These are phyloP conservation scores for Eupithecia inturbata DNA, from an alignment of 2,888 invertebrate species.

Conservation along the genomic window DNA sequence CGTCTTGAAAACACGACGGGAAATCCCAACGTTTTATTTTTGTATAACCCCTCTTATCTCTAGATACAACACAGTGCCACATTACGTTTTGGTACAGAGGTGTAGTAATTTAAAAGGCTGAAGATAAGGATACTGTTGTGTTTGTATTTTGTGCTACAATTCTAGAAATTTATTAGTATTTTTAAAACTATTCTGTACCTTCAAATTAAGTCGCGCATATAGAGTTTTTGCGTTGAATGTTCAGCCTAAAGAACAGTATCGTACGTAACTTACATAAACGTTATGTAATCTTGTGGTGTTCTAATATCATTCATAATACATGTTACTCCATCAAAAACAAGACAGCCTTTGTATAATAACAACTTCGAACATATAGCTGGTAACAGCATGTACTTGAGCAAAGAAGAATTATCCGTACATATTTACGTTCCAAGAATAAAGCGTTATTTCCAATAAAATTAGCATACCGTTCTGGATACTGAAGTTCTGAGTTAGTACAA, in stretches of 20 bases:
- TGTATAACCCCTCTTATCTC: conserved; percentile 66
- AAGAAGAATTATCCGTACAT: background rate
- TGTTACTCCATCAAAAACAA: background rate
- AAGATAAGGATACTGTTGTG: conserved; percentile 30
- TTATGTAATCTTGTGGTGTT: background rate
- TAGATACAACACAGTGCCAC: conserved; percentile 57
- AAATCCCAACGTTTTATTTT: conserved; percentile 67
- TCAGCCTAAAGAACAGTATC: background rate
- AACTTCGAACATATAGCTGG: background rate
- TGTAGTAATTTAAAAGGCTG: conserved; percentile 41
- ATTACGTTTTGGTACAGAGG: conserved; percentile 52
- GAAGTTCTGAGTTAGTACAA: background rate
- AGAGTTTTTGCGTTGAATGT: background rate
- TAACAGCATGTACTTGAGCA: background rate
- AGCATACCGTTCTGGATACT: conserved; percentile 12
- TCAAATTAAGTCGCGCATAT: conserved; percentile 15
- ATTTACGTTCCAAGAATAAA: background rate
- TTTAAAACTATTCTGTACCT: conserved; percentile 23
- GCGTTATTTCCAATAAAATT: conserved; percentile 12
- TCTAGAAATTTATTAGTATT: conserved; percentile 39
- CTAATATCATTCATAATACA: background rate
- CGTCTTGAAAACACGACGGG: conserved; percentile 58
- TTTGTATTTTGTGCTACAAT: background rate
- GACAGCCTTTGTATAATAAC: background rate
- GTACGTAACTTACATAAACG: background rate